Evolutionary conservation across 2,113 vertebrate genomes (phyloP).

Genomic region (Pipa parva): DNA sequence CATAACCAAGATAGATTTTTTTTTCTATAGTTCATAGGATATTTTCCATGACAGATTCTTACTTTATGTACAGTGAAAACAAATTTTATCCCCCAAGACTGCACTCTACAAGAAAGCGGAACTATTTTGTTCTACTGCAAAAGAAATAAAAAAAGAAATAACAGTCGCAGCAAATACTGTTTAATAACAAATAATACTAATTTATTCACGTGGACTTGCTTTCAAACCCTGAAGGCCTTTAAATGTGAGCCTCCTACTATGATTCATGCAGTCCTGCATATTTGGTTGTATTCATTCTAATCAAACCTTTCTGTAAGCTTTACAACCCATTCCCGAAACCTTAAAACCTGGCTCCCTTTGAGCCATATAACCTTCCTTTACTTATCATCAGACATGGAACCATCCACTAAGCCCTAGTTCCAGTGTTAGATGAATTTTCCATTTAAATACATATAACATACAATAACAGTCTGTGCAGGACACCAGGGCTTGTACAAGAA

Average conservation of each 20-base stretch:
- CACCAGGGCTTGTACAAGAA: slow-evolving; percentile 16
- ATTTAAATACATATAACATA: slow-evolving; percentile 27
- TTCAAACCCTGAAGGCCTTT: too few species aligned
- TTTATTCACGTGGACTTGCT: too few species aligned
- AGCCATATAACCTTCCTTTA: slow-evolving; percentile 18
- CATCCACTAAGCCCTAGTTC: neutral
- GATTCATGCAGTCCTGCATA: neutral
- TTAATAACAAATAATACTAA: too few species aligned
- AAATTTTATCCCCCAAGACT: too few species aligned
- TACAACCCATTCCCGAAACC: slow-evolving; percentile 37
- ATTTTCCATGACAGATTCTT: too few species aligned
- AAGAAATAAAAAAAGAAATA: too few species aligned
- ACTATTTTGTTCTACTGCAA: too few species aligned
- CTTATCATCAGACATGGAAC: slow-evolving; percentile 15
- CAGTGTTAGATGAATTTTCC: slow-evolving; percentile 14
- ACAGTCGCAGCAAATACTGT: too few species aligned
- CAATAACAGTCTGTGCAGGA: slow-evolving; percentile 25
- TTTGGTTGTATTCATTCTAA: slow-evolving; percentile 1
- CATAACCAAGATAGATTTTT: too few species aligned
- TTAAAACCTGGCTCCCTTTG: neutral
- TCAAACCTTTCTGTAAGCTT: slow-evolving; percentile 37
- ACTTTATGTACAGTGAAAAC: too few species aligned
- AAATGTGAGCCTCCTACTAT: neutral
- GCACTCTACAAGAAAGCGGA: too few species aligned
- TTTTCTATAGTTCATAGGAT: too few species aligned